A percentile compares a stretch with the other conserved stretches of the same genome.
Conservation (phyloP, 1,140 invertebrate genomes). For the Euborellia annulipes region DNA sequence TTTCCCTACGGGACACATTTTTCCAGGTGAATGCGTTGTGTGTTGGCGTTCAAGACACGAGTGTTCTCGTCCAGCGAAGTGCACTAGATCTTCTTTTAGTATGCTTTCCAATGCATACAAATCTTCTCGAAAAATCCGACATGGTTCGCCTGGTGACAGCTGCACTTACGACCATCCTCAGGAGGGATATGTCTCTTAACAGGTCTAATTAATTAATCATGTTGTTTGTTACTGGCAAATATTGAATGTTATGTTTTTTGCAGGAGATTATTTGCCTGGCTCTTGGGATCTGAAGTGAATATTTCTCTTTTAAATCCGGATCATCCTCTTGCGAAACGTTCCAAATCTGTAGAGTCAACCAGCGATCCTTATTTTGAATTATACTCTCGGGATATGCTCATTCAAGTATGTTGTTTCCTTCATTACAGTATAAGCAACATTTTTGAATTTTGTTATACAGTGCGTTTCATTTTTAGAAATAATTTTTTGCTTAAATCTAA, state of each 20-base stretch:
- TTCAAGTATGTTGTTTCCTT: constrained; percentile 27
- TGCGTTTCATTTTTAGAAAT: too few relatives aligned
- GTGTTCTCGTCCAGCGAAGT: constrained; percentile 73
- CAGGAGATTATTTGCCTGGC: constrained; percentile 68
- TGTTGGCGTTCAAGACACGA: constrained; percentile 60
- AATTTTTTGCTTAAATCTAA: too few relatives aligned
- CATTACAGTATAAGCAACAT: too few relatives aligned
- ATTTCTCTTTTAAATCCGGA: constrained; percentile 36
- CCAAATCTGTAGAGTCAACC: constrained; percentile 21
- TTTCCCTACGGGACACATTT: too few relatives aligned
- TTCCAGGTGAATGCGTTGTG: constrained; percentile 45
- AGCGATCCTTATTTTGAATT: constrained; percentile 50
- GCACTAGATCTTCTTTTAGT: constrained; percentile 69
- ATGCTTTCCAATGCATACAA: constrained; percentile 76
- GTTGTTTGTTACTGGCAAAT: not conserved
- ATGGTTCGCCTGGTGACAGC: constrained; percentile 63
- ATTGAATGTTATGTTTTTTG: constrained; percentile 10
- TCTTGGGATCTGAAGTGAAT: constrained; percentile 56
- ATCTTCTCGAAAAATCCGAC: constrained; percentile 54
- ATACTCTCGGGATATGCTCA: constrained; percentile 52
- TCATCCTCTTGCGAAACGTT: constrained; percentile 26
- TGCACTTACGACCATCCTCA: constrained; percentile 64
- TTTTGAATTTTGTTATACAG: too few relatives aligned
- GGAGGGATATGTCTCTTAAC: constrained; percentile 86
- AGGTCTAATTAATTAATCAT: constrained; percentile 28